phyloP scores from a whole-genome alignment of 2,888 invertebrate species.

The Gisinianus flammeolus region DNA sequence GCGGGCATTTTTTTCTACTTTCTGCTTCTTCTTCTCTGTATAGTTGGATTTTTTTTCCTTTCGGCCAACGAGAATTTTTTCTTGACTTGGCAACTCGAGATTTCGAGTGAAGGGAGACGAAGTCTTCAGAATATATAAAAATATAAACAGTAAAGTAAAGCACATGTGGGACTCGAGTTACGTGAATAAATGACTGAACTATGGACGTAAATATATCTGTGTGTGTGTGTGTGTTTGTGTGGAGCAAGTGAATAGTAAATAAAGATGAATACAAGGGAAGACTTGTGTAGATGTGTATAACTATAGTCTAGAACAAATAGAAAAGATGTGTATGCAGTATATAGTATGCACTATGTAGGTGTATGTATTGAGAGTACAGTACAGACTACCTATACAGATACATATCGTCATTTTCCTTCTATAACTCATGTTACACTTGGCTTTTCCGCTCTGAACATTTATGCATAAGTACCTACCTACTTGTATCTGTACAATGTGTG shows the following conservation, averaged over 20 bases:
- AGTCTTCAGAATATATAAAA: not conserved
- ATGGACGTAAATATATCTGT: not conserved
- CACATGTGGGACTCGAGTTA: slow-evolving; percentile 29
- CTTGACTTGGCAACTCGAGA: slow-evolving; percentile 20
- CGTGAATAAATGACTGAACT: slow-evolving; percentile 30
- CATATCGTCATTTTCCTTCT: not conserved
- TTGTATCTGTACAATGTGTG: no score
- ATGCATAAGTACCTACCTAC: no score
- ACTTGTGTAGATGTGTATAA: no score
- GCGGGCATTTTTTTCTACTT: not conserved
- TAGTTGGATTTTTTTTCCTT: not conserved
- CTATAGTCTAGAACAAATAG: no score
- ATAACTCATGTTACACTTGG: not conserved
- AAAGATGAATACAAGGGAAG: no score
- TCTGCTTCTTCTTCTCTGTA: slow-evolving; percentile 1
- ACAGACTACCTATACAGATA: no score
- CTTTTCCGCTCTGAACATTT: not conserved
- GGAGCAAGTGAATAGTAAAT: not conserved
- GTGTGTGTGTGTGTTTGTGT: not conserved
- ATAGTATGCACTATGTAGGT: no score
- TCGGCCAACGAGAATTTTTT: not conserved
- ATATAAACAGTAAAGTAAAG: not conserved
- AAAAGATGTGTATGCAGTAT: no score
- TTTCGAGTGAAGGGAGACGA: not conserved
- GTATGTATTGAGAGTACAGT: no score